These are phyloP conservation scores for Sebastes trivittatus DNA, from an alignment of 2,797 vertebrate genomes.

Conservation along the genomic window DNA sequence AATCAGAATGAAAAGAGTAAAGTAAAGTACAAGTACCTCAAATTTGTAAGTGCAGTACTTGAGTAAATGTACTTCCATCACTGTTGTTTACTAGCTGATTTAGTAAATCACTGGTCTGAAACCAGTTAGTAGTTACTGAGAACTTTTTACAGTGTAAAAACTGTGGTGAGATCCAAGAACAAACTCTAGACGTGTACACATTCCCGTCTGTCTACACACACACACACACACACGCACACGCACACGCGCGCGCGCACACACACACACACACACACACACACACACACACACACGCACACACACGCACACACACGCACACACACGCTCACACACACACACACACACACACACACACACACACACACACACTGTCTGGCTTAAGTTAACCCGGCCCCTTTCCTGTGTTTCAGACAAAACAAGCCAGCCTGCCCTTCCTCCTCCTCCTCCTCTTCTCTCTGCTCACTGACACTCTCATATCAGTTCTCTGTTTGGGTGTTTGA, in stretches of 20 bases:
- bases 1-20: too few relatives aligned
- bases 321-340: not conserved
- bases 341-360: slow-evolving; percentile 17
- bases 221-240: slow-evolving; percentile 5
- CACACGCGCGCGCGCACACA: not conserved
- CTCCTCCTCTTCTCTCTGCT: not conserved
- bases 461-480: not conserved
- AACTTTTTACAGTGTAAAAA: slow-evolving; percentile 25
- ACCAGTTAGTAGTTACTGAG: not conserved
- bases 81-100: not conserved
- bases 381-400: slow-evolving; percentile 80
- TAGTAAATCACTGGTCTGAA: not conserved
- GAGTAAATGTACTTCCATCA: too few relatives aligned
- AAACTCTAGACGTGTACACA: slow-evolving; percentile 27
- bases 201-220: slow-evolving; percentile 31
- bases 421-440: slow-evolving; percentile 14
- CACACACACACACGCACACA: slow-evolving; percentile 2
- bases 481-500: not conserved
- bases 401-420: slow-evolving; percentile 86
- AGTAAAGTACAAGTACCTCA: too few relatives aligned
- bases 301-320: not conserved
- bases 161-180: slow-evolving; percentile 25
- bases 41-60: too few relatives aligned
- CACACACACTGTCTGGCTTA: slow-evolving; percentile 62
- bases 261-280: slow-evolving; percentile 24